Evolutionary conservation across 1,140 invertebrate genomes (phyloP).

Genomic region (Physella acuta): DNA sequence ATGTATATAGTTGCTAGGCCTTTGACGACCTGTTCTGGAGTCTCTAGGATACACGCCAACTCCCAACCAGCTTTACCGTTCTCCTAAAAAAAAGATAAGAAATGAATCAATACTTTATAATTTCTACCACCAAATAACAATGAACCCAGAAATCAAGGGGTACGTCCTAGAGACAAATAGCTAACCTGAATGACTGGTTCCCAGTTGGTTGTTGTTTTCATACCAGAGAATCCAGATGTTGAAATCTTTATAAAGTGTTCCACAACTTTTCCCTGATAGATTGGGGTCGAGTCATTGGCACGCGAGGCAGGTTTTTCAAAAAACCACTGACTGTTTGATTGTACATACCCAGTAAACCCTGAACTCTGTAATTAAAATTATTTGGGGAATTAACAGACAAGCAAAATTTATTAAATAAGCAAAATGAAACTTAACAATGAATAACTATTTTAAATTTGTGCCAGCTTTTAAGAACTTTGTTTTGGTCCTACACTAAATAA

Average conservation of each 20-base stretch:
- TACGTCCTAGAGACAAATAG: too few relatives aligned
- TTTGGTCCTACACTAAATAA: too few relatives aligned
- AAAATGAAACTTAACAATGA: too few relatives aligned
- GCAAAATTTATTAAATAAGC: too few relatives aligned
- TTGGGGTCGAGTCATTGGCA: constrained; percentile 33
- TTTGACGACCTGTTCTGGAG: constrained; percentile 24
- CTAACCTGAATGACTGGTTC: constrained; percentile 32
- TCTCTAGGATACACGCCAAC: constrained; percentile 42
- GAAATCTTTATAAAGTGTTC: constrained; percentile 33
- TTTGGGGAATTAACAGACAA: not conserved
- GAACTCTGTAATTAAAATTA: not conserved
- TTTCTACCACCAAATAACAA: not conserved
- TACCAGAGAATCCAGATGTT: constrained; percentile 23
- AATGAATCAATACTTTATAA: not conserved
- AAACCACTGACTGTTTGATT: constrained; percentile 37
- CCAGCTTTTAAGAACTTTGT: too few relatives aligned
- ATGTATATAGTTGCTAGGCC: constrained; percentile 8
- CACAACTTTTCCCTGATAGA: constrained; percentile 42
- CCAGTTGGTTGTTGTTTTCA: constrained; percentile 31
- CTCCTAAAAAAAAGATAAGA: constrained; percentile 10
- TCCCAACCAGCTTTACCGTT: constrained; percentile 45
- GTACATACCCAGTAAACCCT: constrained; percentile 14
- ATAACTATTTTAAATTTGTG: too few relatives aligned
- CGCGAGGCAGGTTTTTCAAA: constrained; percentile 42
- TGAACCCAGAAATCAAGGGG: too few relatives aligned